Evolutionary conservation across 2,113 vertebrate species (phyloP), one percentile per base, ranked within the genome.

Genomic region (Spilogale gracilis): DNA sequence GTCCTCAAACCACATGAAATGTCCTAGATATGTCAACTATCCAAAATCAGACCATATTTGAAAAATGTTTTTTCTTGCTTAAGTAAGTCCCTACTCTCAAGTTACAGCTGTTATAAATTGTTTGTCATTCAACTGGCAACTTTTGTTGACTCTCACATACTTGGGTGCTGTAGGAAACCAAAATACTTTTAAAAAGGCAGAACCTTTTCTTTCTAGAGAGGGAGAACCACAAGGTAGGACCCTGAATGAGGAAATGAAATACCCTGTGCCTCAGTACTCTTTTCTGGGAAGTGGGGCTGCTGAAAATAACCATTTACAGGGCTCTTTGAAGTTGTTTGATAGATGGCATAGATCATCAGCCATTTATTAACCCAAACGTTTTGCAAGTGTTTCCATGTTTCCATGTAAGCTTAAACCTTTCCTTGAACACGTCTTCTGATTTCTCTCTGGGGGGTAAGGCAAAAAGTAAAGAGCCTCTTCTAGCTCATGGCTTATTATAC

Each of bases 321-420:
- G 18, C 7, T 14, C 6, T 3, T 6, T 14, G 38, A 69, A n/a
- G 54, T 18, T 27, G 30, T 9, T 6, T 25, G 12, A 25, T 3
- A 38, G 9, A 79, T 5, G 20, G 27, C 14, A 11, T 0, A 4
- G 0, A 23, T 0, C 3, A 0, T 32, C n/a, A 56, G 93, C 10
- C 52, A 16, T 9, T 60, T 50, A 52, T 12, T 61, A 76, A 69
- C 6, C 9, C 71, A 61, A 27, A 48, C 32, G 45, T 17, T 32
- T 23, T 21, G 2, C 32, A n/a, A 4, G 16, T 38, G 12, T 54
- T 71, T 58, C 17, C 0, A 43, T 0, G 2, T 5, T 71, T 58
- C 17, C 0, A 43, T 0, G 2, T 5, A 48, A 71, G 7, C 11
- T 5, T 8, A 45, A 67, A 27, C 13, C 30, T 30, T 71, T 7